Base-by-base conservation (phyloP, 2,888 invertebrate species). In the Apodemia duryi region DNA sequence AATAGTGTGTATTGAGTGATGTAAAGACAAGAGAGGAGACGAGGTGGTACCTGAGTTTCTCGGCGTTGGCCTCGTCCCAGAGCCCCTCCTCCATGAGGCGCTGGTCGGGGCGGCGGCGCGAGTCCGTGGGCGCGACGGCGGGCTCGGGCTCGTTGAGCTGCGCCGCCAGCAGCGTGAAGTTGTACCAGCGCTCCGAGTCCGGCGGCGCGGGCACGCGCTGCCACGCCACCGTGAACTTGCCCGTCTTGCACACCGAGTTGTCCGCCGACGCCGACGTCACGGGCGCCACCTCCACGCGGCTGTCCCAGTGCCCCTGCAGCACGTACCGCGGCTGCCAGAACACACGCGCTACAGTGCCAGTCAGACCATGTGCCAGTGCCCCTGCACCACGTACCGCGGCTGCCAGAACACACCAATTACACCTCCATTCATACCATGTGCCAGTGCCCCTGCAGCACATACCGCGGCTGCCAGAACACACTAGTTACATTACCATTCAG, bases 111-210 rank as follows among this genome's bases (percentile, higher is more conserved):
- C 99, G 94, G 64, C 94, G 87, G 46, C 99, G 94, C 64, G 97
- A 96, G 93, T 99, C 99, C 0, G 99, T 98, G 10, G 99, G 99
- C 63, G 98, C 98, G 41, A 99, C 95, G 69, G 95, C 96, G 6
- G 95, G 94, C 88, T 99, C 99, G 61, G 94, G 93, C 91, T 99
- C 99, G 89, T 99, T 99, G 75, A 99, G 92, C 89, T 99, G 98
- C 81, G 98, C 96, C 65, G 99, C 98, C 77, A 99, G 93, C 82
- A 96, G 92, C 62, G 99, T 99, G 91, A 99, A 99, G 91, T 97
- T 96, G 92, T 99, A 99, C 93, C 96, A 97, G 78, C 93, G 94
- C 72, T 95, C 95, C 64, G 93, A 86, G 76, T 95, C 94, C 1
- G 86, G 79, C 84, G 96, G 94, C 66, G 97, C 96, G 74, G 94